Conservation (phyloP, 2,888 invertebrate species). For the Ophion ventricosus region DNA sequence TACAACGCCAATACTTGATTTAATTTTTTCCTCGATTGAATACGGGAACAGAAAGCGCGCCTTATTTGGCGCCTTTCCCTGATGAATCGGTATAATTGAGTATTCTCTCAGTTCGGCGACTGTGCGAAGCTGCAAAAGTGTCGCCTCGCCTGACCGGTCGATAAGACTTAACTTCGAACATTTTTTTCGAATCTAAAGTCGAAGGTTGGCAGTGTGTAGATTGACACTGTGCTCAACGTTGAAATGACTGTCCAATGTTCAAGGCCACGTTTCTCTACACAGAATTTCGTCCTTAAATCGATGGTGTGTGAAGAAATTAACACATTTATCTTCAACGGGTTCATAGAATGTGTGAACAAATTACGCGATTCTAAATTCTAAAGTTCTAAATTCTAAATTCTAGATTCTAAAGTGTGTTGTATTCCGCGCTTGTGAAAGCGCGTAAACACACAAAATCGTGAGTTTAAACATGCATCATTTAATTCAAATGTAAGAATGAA, state of each 20-base stretch:
- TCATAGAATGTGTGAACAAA: not conserved
- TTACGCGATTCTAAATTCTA: not conserved
- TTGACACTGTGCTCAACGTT: slow-evolving; percentile 18
- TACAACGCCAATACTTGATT: not conserved
- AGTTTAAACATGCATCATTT: not conserved
- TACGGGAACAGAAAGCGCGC: slow-evolving; percentile 12
- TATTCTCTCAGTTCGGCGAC: slow-evolving; percentile 49
- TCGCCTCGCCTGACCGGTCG: slow-evolving; percentile 67
- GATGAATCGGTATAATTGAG: slow-evolving; percentile 30
- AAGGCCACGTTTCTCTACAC: slow-evolving; percentile 29
- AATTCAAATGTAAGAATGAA: too few species aligned
- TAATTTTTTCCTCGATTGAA: not conserved
- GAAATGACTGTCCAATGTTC: slow-evolving; percentile 19
- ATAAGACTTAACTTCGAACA: slow-evolving; percentile 68
- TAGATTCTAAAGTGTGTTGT: too few species aligned
- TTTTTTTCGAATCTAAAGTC: slow-evolving; percentile 52
- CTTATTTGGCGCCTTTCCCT: slow-evolving; percentile 33
- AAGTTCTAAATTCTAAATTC: too few species aligned
- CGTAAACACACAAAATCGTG: not conserved
- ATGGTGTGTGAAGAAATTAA: not conserved
- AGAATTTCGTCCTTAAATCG: slow-evolving; percentile 19
- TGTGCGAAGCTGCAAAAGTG: slow-evolving; percentile 75
- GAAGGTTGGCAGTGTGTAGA: slow-evolving; percentile 40
- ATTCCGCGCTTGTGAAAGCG: not conserved
- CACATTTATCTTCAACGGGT: not conserved